Evolutionary conservation across 2,113 vertebrate genomes (phyloP), one percentile per base, ranked within the genome.

Genomic region (Scomber scombrus): DNA sequence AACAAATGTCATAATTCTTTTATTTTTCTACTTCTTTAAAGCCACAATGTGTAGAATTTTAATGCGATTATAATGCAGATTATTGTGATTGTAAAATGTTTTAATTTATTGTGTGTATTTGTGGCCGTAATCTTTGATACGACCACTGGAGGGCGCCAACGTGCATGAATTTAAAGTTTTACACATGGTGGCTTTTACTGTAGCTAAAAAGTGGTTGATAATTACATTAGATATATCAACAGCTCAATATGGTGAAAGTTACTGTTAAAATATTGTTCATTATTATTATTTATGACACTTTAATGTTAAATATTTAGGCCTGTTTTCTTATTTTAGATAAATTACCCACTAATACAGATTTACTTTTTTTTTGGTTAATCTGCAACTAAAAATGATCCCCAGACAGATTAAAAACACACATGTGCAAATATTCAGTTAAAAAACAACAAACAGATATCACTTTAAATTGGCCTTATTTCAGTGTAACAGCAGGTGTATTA

Each of bases 401-500:
- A 43, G 51, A 68, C 2, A 75, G 18, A 81, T 19, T 76, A 23
- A 34, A 66, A 49, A 64, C 5, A 58, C n/a, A 82, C 11, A 73
- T 65, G 64, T 89, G 83, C 84, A 89, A 84, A 89, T 56, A 81
- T 78, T 83, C 57, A 77, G 52, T 55, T 79, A 50, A 64, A 84
- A 85, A 60, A 26, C n/a, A 88, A 63, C 60, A 66, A 66, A 52
- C 9, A 21, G 18, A 43, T 61, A 15, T 67, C 71, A 65, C 61
- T 57, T 6, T 26, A 65, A 64, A 26, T 3, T 0, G 49, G 68
- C 68, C 45, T 78, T 49, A 64, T 58, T 47, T 47, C 29, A 68
- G 1, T 15, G 14, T 56, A 74, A 81, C 34, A 57, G n/a, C 34
- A 47, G 4, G 15, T 45, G 31, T 58, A 12, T 14, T 11, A 40